phyloP scores from a whole-genome alignment of 2,113 vertebrate species.

The Eclectus roratus region DNA sequence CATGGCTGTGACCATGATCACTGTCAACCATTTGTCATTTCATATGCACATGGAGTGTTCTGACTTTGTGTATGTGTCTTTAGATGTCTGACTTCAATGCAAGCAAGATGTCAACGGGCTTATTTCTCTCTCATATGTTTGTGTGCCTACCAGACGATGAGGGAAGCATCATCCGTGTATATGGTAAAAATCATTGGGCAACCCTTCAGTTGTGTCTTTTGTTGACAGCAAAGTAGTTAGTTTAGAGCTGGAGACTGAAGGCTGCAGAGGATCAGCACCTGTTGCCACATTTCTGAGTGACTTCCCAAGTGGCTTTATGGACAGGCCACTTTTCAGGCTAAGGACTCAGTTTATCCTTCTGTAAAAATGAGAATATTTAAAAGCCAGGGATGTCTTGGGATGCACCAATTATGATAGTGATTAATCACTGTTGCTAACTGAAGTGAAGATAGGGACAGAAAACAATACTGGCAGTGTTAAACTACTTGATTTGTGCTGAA shows the following conservation, averaged over 20 bases:
- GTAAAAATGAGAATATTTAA: not conserved
- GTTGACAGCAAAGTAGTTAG: not conserved
- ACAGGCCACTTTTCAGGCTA: not conserved
- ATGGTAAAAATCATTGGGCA: not conserved
- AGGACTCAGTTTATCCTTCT: not conserved
- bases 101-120: not conserved
- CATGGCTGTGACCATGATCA: not conserved
- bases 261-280: not conserved
- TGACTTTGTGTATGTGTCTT: not conserved
- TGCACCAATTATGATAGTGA: not conserved
- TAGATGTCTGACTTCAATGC: not conserved
- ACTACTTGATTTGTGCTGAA: not conserved
- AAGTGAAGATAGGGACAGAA: not conserved
- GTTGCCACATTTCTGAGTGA: not conserved
- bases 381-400: not conserved
- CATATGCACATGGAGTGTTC: not conserved
- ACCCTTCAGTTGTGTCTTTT: not conserved
- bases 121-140: not conserved
- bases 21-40: not conserved
- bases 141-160: not conserved
- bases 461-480: not conserved
- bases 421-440: not conserved
- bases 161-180: not conserved
- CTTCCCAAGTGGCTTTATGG: not conserved
- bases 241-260: not conserved